Base-by-base conservation (phyloP, 1,140 invertebrate genomes). In the Brachionus plicatilis region DNA sequence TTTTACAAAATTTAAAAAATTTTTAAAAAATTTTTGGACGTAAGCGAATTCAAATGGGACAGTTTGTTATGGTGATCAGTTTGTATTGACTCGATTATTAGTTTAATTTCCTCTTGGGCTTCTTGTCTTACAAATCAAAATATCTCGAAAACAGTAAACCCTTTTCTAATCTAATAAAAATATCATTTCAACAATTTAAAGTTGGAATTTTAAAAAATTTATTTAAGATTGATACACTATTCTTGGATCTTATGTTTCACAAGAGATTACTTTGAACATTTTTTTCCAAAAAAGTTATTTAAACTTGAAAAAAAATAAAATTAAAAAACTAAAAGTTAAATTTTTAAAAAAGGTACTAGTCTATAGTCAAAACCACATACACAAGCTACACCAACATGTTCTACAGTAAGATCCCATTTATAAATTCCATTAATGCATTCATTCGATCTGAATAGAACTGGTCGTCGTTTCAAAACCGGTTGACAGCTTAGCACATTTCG, bases 341-440 rank as follows among this genome's bases (percentile, higher is more conserved):
- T 60, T 72, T 72, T 72, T 72, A 43, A 72, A 72, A 72, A 41
- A 41, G 33, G 68, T 72, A 41, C 68, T 41, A 72, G 68, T 72
- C 3, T 41, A 43, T 72, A 43, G 4, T 72, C 37, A 20, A 72
- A 20, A 43, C 68, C 68, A 72, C 68, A 72, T 41, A 72, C 68
- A 47, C 68, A 72, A 20, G 68, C 68, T 20, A 72, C 17, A 41
- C 68, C 68, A 9, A 72, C 37, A 72, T 72, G 68, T 72, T 72
- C 68, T 17, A 72, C 68, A 17, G 68, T 17, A 17, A 41, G 43
- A 72, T 72, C 68, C 68, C 68, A 72, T 72, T 17, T 72, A 43
- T 24, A 72, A 20, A 43, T 41, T 17, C 68, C 68, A 41, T 72
- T 43, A 8, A 43, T 17, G 43, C 68, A 72, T 11, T 17, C 33